Conservation (phyloP, 2,113 vertebrate genomes). For the Tretioscincus oriximinensis region DNA sequence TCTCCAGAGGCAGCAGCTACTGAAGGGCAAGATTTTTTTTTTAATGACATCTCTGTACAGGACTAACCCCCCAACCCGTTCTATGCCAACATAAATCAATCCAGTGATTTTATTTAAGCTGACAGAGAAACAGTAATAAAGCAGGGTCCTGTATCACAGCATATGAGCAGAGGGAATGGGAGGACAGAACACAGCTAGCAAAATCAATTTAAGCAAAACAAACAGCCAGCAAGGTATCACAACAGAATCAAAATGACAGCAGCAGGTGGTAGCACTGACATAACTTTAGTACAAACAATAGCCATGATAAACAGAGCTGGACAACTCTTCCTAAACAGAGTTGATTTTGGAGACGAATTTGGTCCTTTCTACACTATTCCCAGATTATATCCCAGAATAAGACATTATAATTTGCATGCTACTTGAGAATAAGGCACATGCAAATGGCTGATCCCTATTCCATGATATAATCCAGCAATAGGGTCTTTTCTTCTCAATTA, state of each 20-base stretch:
- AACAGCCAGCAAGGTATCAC: background rate
- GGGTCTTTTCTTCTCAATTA: too few species aligned
- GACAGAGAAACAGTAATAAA: background rate
- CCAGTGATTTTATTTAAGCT: background rate
- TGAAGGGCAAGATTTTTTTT: background rate
- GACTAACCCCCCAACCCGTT: background rate
- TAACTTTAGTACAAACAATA: background rate
- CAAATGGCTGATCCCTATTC: too few species aligned
- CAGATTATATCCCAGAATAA: too few species aligned
- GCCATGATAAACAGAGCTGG: background rate
- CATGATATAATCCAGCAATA: too few species aligned
- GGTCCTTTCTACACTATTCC: background rate
- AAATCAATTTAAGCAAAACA: background rate
- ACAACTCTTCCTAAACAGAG: background rate
- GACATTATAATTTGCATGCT: too few species aligned
- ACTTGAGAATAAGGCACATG: too few species aligned
- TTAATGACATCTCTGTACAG: background rate
- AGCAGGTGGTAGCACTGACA: conserved; percentile 59
- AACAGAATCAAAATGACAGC: conserved; percentile 16
- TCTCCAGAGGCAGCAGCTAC: conserved; percentile 4
- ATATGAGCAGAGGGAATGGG: background rate
- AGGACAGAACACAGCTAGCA: background rate
- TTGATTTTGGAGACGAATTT: background rate
- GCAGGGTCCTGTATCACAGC: background rate
- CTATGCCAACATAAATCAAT: conserved; percentile 1